Base-by-base conservation (phyloP, 1,140 invertebrate genomes). In the Brachionus angularis region DNA sequence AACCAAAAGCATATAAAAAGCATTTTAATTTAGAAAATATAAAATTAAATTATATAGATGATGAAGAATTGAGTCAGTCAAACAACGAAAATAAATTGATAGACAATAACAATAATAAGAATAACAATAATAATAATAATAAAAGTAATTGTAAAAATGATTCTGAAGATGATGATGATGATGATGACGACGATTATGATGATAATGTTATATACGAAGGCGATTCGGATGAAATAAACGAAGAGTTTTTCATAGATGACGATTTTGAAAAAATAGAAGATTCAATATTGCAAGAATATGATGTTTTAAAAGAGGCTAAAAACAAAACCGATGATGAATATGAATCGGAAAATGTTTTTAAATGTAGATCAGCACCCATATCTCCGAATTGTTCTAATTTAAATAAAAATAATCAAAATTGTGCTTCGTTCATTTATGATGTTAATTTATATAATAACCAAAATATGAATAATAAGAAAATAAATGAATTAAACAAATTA, bases 191-290 rank as follows among this genome's bases (percentile, higher is more conserved):
- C 12, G 42, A 50, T n/a, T 46, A 34, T 21, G 62, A 67, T 16
- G 62, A 50, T 23, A 50, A 67, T 23, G 62, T 67, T 12, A 67
- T 67, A 7, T 67, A 67, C 16, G 62, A 67, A 25, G 62, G 62
- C 21, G 62, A 67, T 33, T 67, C 62, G 31, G 62, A 67, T 31
- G 62, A 67, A 27, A 25, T 46, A 3, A 50, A 67, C 42, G 47
- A 67, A n/a, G n/a, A n/a, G n/a, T n/a, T n/a, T 29, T 50, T 33
- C 18, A 12, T 62, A n/a, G 42, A 62, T 3, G 42, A 62, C 3
- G 47, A 67, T 46, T 67, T 67, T 5, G 62, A 67, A 27, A 46
- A 27, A n/a, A n/a, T n/a, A n/a, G n/a, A n/a, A n/a, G n/a, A n/a
- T n/a, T n/a, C n/a, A n/a, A n/a, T n/a, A n/a, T n/a, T n/a, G n/a